Base-by-base conservation (phyloP, 2,888 invertebrate species). In the Malthinus flaveolus region DNA sequence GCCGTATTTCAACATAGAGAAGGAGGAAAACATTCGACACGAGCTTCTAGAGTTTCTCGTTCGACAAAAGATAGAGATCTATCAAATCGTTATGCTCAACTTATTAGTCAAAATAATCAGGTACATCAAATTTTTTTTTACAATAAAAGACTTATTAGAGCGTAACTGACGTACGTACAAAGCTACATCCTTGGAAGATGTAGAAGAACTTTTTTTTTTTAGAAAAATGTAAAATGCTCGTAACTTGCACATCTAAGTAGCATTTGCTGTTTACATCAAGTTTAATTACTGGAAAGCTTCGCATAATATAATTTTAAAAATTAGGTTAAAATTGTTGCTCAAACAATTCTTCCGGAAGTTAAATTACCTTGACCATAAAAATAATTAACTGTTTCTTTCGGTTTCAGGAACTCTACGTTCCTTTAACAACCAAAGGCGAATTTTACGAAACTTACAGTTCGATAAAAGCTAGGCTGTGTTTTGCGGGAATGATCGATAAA, bases 1-100 rank as follows among this genome's bases (percentile, higher is more conserved):
- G 90, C 89, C 0, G 89, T 90, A 42, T 90, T 89, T 76, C 89
- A 89, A 60, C 90, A 90, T 76, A 85, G 88, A 63, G 84, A 70
- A 32, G 70, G 68, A 9, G 69, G 66, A 49, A 60, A 72, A 36
- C 66, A 71, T 51, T 73, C 70, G 1, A 71, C 70, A n/a, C 65
- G 68, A 52, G 72, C 73, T 6, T 71, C 71, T 11, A 62, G 70
- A 58, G 62, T 73, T 60, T 71, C 71, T 31, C 66, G 73, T 57
- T 68, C 72, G 74, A 79, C 68, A 71, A 77, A 73, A 76, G 82
- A 69, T 77, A 82, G 73, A 75, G 82, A 66, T 66, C 67, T 76
- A 32, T 71, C 75, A 45, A 75, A 79, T 71, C 80, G 89, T 72
- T 90, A 89, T 75, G 89, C 89, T 13, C 89, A 90, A 74, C 82